Base-by-base conservation (phyloP, 2,888 invertebrate species). In the Eugnorisma glareosa region DNA sequence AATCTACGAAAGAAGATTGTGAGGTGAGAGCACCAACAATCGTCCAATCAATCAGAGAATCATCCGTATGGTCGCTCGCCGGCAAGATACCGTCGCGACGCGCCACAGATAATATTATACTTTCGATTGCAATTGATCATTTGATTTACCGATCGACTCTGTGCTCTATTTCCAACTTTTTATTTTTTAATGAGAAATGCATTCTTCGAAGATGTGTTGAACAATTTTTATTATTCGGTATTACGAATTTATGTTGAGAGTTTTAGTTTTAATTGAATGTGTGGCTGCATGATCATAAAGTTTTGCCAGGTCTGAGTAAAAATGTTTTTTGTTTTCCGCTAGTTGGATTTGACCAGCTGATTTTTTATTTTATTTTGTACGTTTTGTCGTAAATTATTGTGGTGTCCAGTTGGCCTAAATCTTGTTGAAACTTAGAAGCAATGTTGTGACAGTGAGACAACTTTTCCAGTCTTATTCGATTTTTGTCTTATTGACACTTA, bases 141-240 rank as follows among this genome's bases (percentile, higher is more conserved):
- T 84, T 86, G 88, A 91, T 90, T 89, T 90, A 91, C 90, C 78
- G 89, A 91, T 89, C 77, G 73, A 67, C 73, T 79, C 80, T 85
- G 10, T 77, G 77, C 80, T 85, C 88, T 87, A 88, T 89, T 89
- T 87, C 82, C 68, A 77, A 85, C 85, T 89, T 91, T 91, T 91
- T 90, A 88, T 89, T 91, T 93, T 89, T 86, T 90, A 90, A 91
- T 90, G 87, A 90, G 90, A 82, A 84, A 72, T 75, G 84, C 85
- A 89, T 91, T 92, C 83, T 83, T 83, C 31, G 59, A 48, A 73
- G 73, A 54, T 77, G 78, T 80, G 76, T 70, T 74, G 75, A 79
- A 63, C 69, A 73, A 72, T 83, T 80, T 83, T 81, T 77, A 67
- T 64, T 66, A 54, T 82, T 61, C 71, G 37, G 67, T 67, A 69